Percentiles rank a stretch among this genome's conserved stretches.
Conservation (phyloP, 1,140 invertebrate species). For the Drosophila arizonae region DNA sequence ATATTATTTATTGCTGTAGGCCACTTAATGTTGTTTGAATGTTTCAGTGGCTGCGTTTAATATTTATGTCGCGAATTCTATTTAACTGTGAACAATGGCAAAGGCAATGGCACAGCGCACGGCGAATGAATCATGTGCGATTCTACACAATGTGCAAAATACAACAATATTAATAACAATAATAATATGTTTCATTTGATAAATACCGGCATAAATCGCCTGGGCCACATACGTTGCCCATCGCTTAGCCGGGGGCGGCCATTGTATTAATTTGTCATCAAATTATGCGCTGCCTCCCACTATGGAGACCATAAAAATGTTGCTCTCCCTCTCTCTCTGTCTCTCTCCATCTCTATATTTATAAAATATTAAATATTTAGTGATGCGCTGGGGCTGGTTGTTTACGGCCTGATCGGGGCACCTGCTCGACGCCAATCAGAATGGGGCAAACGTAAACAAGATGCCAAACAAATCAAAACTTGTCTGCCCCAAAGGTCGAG, state of each 20-base stretch:
- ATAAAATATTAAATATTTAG: background rate
- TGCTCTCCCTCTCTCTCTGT: no score
- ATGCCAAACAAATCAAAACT: conserved; percentile 42
- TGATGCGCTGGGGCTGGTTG: background rate
- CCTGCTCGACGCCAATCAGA: conserved; percentile 15
- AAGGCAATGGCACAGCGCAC: background rate
- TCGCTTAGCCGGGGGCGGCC: conserved; percentile 35
- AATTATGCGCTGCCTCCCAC: conserved; percentile 61
- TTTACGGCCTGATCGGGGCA: conserved; percentile 25
- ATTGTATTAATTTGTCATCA: conserved; percentile 80
- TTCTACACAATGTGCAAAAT: conserved; percentile 70
- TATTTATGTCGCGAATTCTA: conserved; percentile 59
- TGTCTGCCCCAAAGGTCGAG: conserved; percentile 41
- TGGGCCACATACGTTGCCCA: conserved; percentile 36
- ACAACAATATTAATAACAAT: conserved; percentile 61
- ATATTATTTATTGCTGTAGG: background rate
- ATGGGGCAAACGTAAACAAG: conserved; percentile 34
- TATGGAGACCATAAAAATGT: conserved; percentile 44
- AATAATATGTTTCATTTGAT: conserved; percentile 70
- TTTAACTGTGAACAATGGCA: conserved; percentile 51
- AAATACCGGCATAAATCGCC: conserved; percentile 67
- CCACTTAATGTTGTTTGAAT: conserved; percentile 39
- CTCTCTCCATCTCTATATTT: background rate
- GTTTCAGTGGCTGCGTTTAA: conserved; percentile 37
- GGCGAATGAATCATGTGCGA: conserved; percentile 63